Percentiles rank a stretch among this genome's conserved stretches.
These are phyloP conservation scores for Peromyscus maniculatus DNA, from an alignment of 2,113 vertebrate species.

Conservation along the genomic window DNA sequence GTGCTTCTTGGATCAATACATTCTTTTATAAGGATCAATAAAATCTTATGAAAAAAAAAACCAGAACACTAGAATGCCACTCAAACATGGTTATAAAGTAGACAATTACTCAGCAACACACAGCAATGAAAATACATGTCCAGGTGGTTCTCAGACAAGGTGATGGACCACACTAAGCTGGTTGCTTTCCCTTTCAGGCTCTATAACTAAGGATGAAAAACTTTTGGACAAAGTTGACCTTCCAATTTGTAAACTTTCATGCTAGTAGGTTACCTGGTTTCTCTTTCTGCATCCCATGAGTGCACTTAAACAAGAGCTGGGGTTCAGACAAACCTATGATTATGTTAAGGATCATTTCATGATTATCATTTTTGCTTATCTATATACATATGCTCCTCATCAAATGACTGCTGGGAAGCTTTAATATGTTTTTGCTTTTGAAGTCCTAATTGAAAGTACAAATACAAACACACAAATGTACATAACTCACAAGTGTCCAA, in stretches of 20 bases:
- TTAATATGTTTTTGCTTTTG: not conserved
- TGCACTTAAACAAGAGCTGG: not conserved
- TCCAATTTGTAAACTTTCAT: not conserved
- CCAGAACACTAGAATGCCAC: not conserved
- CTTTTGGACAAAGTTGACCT: not conserved
- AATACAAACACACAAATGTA: not conserved
- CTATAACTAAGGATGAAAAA: not conserved
- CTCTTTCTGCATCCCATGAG: not conserved
- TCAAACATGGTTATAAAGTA: not conserved
- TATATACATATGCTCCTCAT: not conserved
- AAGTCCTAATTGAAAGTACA: not conserved
- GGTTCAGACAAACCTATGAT: not conserved
- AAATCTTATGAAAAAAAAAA: not conserved
- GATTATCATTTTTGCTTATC: not conserved
- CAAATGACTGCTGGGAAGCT: not conserved
- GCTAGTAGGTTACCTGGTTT: not conserved
- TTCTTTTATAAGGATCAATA: constrained; percentile 6
- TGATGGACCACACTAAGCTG: not conserved
- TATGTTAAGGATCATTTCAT: not conserved
- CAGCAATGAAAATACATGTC: not conserved
- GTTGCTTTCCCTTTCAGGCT: not conserved
- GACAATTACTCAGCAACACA: not conserved
- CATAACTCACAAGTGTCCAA: not conserved
- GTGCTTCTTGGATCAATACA: not conserved
- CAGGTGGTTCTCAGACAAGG: not conserved